phyloP scores from a whole-genome alignment of 2,888 invertebrate genomes.

The Lissocephala sabroskyi region DNA sequence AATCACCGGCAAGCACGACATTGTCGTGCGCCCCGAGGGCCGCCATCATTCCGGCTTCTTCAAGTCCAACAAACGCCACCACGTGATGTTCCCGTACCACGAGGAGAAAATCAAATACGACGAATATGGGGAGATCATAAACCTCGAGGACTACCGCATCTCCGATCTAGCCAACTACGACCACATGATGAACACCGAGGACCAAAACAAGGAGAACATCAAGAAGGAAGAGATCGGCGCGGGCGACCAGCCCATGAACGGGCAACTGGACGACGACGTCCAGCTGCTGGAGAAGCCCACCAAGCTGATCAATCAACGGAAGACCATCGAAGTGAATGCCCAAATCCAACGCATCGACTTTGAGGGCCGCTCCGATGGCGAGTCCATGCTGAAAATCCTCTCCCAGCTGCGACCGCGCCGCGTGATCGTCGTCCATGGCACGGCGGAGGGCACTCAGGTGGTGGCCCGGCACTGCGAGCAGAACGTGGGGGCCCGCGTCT shows the following conservation, averaged over 20 bases:
- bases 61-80: conserved; percentile 90
- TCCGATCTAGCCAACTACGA: conserved; percentile 77
- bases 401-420: conserved; percentile 86
- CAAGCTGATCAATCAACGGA: conserved; percentile 85
- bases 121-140: conserved; percentile 97
- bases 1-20: conserved; percentile 90
- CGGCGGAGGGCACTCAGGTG: conserved; percentile 78
- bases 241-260: conserved; percentile 40
- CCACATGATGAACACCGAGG: conserved; percentile 37
- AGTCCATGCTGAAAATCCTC: conserved; percentile 86
- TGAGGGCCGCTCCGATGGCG: conserved; percentile 93
- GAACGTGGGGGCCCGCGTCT: conserved; percentile 82
- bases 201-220: conserved; percentile 68
- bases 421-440: conserved; percentile 84
- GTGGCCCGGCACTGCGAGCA: conserved; percentile 81
- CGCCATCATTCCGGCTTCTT: conserved; percentile 84
- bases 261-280: conserved; percentile 48
- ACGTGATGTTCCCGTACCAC: conserved; percentile 96
- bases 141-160: conserved; percentile 92
- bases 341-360: conserved; percentile 96
- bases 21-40: conserved; percentile 85
- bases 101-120: conserved; percentile 94
- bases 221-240: conserved; percentile 60
- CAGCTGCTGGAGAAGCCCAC: conserved; percentile 85
- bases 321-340: conserved; percentile 86